phyloP scores from a whole-genome alignment of 64 coral and sea anemone species.

The Montipora sp. region DNA sequence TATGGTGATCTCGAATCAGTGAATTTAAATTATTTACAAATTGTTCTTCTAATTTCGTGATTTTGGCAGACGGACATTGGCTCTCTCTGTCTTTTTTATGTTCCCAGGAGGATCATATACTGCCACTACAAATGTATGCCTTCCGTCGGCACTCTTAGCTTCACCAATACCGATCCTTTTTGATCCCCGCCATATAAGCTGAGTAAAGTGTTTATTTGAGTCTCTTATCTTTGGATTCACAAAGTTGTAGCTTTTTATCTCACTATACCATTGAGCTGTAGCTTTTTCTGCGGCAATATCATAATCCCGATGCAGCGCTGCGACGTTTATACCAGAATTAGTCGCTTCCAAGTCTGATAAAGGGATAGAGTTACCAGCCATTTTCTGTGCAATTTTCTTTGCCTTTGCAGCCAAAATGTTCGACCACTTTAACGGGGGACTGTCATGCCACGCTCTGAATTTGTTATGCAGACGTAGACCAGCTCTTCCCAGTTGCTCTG shows the following conservation, averaged over 20 bases:
- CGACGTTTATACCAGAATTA: conserved; percentile 79
- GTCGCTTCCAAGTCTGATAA: conserved; percentile 39
- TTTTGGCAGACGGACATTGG: conserved; percentile 69
- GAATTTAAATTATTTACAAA: no score
- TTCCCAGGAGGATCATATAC: conserved; percentile 88
- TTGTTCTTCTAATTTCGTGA: background rate
- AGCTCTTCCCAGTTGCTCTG: conserved; percentile 81
- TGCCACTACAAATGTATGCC: conserved; percentile 80
- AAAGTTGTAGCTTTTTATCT: conserved; percentile 81
- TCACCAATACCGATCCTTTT: conserved; percentile 80
- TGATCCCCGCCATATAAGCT: conserved; percentile 81
- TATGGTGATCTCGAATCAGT: no score
- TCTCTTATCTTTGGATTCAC: conserved; percentile 50
- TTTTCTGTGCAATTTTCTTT: conserved; percentile 58
- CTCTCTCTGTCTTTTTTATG: conserved; percentile 22
- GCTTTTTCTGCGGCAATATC: conserved; percentile 80
- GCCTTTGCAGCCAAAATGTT: conserved; percentile 68
- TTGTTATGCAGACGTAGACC: conserved; percentile 87
- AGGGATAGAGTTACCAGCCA: conserved; percentile 49
- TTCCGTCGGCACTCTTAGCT: conserved; percentile 54
- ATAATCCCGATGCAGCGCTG: conserved; percentile 60
- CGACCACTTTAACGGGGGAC: conserved; percentile 84
- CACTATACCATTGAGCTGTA: conserved; percentile 81
- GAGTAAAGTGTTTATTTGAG: conserved; percentile 77
- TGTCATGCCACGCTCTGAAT: conserved; percentile 86